These are phyloP conservation scores for Natrix natrix DNA, from an alignment of 2,797 vertebrate genomes.

Conservation along the genomic window DNA sequence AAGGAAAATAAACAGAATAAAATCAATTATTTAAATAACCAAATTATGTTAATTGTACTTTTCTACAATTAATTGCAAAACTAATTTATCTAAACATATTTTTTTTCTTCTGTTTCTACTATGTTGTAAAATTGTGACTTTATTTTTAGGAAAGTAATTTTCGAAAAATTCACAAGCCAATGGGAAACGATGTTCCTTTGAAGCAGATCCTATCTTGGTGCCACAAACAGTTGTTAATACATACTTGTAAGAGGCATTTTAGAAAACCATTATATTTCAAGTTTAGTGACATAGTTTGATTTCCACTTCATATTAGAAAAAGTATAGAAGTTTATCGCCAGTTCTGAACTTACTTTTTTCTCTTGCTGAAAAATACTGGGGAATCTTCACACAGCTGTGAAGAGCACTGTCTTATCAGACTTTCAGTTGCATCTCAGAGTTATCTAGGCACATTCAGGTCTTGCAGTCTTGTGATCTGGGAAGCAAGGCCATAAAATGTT, in stretches of 20 bases:
- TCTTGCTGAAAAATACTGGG: not conserved
- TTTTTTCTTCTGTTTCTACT: not conserved
- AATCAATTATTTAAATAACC: not conserved
- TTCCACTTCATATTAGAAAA: not conserved
- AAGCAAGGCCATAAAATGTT: too few species aligned
- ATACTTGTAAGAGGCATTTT: not conserved
- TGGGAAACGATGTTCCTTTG: not conserved
- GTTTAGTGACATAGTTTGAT: not conserved
- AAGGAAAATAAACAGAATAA: not conserved
- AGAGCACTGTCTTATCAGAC: too few species aligned
- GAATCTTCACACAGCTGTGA: not conserved
- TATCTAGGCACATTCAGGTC: too few species aligned
- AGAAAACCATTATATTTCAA: not conserved
- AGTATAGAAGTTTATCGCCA: not conserved
- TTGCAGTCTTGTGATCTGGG: too few species aligned
- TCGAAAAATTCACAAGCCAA: not conserved
- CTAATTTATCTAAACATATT: not conserved
- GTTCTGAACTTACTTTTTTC: not conserved
- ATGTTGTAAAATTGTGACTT: not conserved
- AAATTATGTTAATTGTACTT: not conserved
- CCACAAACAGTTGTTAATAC: not conserved
- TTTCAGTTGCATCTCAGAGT: too few species aligned
- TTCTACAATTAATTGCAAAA: not conserved
- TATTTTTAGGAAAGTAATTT: not conserved
- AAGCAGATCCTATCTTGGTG: not conserved